Base-by-base conservation (phyloP, 2,113 vertebrate species). In the Perca fluviatilis region DNA sequence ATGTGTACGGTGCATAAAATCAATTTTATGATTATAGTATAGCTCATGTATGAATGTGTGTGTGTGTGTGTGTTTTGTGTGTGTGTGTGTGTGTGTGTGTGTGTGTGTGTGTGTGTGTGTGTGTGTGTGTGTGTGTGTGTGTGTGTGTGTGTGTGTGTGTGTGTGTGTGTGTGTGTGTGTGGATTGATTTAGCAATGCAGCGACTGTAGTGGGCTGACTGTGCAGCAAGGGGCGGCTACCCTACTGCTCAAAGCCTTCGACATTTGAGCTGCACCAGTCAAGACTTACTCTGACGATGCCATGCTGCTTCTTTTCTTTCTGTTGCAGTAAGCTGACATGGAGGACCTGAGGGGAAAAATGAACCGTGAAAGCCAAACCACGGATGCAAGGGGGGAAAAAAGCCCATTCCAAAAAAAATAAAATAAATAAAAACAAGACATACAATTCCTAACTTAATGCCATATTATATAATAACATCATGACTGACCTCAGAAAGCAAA, bases 401-500 rank as follows among this genome's bases (percentile, higher is more conserved):
- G 62, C 33, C 58, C 49, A 58, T 71, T 77, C 49, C 21, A 79
- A 27, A 62, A 67, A 50, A 74, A 74, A 2, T 61, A 3, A 23
- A 62, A n/a, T n/a, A 60, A 25, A 33, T 21, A 57, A 53, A 69
- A 50, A 47, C 6, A 50, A 5, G 9, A 46, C 74, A 62, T 53
- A 60, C 8, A 25, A 62, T 25, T 58, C 65, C 6, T 56, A 50
- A 71, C 11, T 53, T 73, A 53, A 82, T 64, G 40, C 25, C 64
- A 85, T 46, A 57, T 57, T 80, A 47, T 90, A 81, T 90, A 82
- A 89, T 80, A 50, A 83, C 80, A 84, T 78, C 79, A 87, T 84
- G 53, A 76, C 46, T 62, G 69, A 72, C 58, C 64, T 78, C 81
- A 76, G 72, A 81, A 75, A 76, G 83, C 57, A 79, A 88, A 86